These are phyloP conservation scores for Anagrus nilaparvatae DNA, from an alignment of 1,140 invertebrate genomes.

Conservation along the genomic window DNA sequence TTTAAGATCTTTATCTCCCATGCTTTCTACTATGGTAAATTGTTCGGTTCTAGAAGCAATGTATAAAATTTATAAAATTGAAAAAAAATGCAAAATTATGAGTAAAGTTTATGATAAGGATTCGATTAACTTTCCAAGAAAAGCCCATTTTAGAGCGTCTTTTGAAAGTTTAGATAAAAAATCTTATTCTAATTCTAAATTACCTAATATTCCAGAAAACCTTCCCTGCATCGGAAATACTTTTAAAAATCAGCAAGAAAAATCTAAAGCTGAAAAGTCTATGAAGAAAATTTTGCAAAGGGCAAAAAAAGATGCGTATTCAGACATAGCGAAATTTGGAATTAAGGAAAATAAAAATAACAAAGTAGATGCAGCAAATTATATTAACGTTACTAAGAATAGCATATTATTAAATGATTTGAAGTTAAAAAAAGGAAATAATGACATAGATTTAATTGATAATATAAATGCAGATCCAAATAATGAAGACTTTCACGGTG, in stretches of 20 bases:
- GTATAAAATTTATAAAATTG: background rate
- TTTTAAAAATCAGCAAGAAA: background rate
- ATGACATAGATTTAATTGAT: background rate
- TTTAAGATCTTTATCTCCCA: background rate
- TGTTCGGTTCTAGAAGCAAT: background rate
- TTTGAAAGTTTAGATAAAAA: background rate
- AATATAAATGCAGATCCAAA: background rate
- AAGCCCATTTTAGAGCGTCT: background rate
- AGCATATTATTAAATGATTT: background rate
- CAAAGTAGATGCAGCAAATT: background rate
- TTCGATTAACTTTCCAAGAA: background rate
- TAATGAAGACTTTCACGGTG: background rate
- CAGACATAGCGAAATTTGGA: background rate
- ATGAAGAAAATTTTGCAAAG: background rate
- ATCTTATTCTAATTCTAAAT: background rate
- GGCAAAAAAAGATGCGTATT: background rate
- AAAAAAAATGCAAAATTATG: background rate
- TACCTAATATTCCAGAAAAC: background rate
- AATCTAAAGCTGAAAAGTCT: background rate
- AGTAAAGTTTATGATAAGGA: background rate
- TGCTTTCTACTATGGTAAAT: background rate
- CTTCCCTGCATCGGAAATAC: background rate
- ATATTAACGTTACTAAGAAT: background rate
- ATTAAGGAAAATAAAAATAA: background rate
- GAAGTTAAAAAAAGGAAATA: background rate